phyloP scores from a whole-genome alignment of 2,888 invertebrate species.

The Eupeodes latifasciatus region DNA sequence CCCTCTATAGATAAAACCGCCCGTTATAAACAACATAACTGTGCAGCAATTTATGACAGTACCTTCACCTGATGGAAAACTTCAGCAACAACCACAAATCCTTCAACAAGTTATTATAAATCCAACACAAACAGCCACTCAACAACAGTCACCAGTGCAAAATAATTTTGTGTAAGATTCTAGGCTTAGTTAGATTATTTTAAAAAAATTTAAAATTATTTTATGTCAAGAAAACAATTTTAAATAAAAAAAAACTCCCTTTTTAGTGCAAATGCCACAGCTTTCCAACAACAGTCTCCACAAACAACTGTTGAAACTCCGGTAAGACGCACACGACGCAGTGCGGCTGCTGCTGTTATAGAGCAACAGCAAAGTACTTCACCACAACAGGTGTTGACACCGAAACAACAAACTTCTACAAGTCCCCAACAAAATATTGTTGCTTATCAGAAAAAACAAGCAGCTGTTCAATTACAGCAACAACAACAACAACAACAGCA shows the following conservation, averaged over 20 bases:
- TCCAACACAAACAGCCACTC: conserved; percentile 39
- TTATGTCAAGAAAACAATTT: not conserved
- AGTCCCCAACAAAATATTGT: conserved; percentile 72
- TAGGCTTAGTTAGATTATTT: not conserved
- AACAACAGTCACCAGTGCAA: conserved; percentile 30
- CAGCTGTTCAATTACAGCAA: conserved; percentile 59
- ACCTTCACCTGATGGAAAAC: conserved; percentile 65
- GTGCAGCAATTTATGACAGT: conserved; percentile 66
- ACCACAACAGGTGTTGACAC: conserved; percentile 34
- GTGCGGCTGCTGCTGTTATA: conserved; percentile 52
- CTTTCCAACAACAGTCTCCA: conserved; percentile 54
- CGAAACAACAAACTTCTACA: conserved; percentile 65
- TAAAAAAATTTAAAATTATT: not conserved
- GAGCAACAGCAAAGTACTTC: conserved; percentile 42
- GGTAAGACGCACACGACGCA: conserved; percentile 64
- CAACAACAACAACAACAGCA: conserved; percentile 9
- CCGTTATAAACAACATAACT: conserved; percentile 65
- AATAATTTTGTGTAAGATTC: conserved; percentile 72
- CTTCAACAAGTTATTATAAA: conserved; percentile 72
- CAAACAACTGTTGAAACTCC: conserved; percentile 61
- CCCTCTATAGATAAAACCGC: conserved; percentile 52
- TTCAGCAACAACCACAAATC: conserved; percentile 73
- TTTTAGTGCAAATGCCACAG: conserved; percentile 55
- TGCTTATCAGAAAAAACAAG: conserved; percentile 73
- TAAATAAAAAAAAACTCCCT: not conserved